A percentile compares a stretch with the other conserved stretches of the same genome.
These are phyloP conservation scores for Lasioglossum figueresi DNA, from an alignment of 2,888 invertebrate genomes.

Conservation along the genomic window DNA sequence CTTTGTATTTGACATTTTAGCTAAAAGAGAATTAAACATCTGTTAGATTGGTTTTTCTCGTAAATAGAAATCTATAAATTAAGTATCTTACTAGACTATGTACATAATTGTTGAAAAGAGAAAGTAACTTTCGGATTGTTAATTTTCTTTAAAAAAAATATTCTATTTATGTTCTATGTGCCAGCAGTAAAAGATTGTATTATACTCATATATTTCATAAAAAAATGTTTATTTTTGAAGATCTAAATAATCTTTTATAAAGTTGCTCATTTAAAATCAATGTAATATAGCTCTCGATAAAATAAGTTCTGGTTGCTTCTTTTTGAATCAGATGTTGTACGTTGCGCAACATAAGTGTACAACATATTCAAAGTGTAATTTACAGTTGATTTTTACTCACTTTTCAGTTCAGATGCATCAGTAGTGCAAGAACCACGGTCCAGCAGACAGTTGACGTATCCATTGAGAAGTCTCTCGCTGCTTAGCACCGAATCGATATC, in stretches of 20 bases:
- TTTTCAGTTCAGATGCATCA: constrained; percentile 89
- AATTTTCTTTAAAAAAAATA: too few relatives aligned
- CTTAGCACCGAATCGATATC: constrained; percentile 88
- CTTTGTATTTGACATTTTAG: too few relatives aligned
- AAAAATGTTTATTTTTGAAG: not conserved
- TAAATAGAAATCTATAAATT: too few relatives aligned
- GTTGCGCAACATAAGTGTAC: not conserved
- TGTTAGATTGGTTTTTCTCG: too few relatives aligned
- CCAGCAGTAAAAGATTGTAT: too few relatives aligned
- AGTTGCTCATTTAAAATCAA: not conserved
- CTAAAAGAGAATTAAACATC: too few relatives aligned
- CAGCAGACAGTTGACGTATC: constrained; percentile 88
- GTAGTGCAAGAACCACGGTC: constrained; percentile 88
- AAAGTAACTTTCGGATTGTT: not conserved
- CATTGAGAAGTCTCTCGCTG: constrained; percentile 88
- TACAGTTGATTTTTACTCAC: constrained; percentile 83
- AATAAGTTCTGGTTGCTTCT: not conserved
- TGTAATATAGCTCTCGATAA: not conserved
- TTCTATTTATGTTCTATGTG: too few relatives aligned
- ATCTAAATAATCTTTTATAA: not conserved
- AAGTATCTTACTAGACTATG: not conserved
- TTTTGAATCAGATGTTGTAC: not conserved
- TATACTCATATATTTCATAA: too few relatives aligned
- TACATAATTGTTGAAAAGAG: not conserved
- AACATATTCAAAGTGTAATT: not conserved